phyloP scores from a whole-genome alignment of 2,797 vertebrate species.

The Lindbergichthys nudifrons region DNA sequence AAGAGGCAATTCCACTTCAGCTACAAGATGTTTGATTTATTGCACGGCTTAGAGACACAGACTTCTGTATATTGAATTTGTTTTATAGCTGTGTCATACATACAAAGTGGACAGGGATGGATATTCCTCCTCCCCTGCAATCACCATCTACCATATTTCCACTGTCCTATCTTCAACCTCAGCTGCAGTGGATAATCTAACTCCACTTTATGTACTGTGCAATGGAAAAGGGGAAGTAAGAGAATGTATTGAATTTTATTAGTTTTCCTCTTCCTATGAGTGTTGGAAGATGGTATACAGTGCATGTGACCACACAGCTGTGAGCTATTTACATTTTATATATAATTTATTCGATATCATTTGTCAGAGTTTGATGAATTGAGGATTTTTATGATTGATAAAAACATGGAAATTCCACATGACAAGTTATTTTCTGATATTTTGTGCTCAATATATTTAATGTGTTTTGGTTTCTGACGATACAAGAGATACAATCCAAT shows the following conservation, averaged over 20 bases:
- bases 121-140: slow-evolving; percentile 45
- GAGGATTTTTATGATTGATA: background rate
- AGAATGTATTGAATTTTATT: slow-evolving; percentile 21
- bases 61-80: slow-evolving; percentile 46
- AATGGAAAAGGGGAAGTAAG: slow-evolving; percentile 31
- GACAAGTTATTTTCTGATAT: background rate
- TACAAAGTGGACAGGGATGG: slow-evolving; percentile 42
- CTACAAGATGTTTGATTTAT: slow-evolving; percentile 59
- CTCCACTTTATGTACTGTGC: slow-evolving; percentile 32
- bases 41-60: background rate
- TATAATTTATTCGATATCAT: background rate
- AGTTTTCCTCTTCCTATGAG: slow-evolving; percentile 15
- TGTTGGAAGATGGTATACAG: slow-evolving; percentile 11
- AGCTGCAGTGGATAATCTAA: slow-evolving; percentile 50
- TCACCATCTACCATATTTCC: slow-evolving; percentile 55
- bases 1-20: slow-evolving; percentile 55
- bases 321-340: slow-evolving; percentile 4
- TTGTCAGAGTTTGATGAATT: slow-evolving; percentile 1
- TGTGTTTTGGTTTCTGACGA: background rate
- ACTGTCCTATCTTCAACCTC: slow-evolving; percentile 53
- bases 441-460: background rate
- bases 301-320: background rate
- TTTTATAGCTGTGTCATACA: slow-evolving; percentile 61
- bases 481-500: background rate
- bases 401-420: background rate